Base-by-base conservation (phyloP, 2,888 invertebrate genomes). In the Andrena minutula region DNA sequence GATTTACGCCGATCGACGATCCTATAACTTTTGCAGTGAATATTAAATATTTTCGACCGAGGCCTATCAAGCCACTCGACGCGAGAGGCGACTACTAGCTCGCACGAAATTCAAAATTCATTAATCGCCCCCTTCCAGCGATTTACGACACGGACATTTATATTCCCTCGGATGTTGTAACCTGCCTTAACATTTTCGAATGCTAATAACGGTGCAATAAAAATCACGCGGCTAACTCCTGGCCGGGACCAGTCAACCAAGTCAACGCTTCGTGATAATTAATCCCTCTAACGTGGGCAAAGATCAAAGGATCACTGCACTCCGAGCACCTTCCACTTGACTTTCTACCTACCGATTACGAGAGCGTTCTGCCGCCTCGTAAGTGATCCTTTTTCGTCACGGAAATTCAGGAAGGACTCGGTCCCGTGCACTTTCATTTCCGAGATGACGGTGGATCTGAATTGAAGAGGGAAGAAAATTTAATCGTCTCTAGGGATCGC, bases 231-330 rank as follows among this genome's bases (percentile, higher is more conserved):
- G 88, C 89, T 88, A 88, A 80, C 61, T 82, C 74, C 26, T 51
- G 20, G 20, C 12, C 28, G 23, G 28, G 20, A 61, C 68, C 60
- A 26, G 58, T 65, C 35, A 4, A 6, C 26, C 41, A 32, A 41
- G 74, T 58, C 32, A 10, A 12, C 12, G 41, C 87, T 88, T 88
- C 88, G 86, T 88, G 86, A 90, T 91, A 92, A 92, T 92, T 91
- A 91, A 92, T 91, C 87, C 89, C 79, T 84, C 79, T 85, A 71
- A 81, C 80, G 66, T 26, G 28, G 71, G 78, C 75, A 87, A 89
- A 90, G 89, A 90, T 91, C 90, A 89, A 90, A 88, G 75, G 85
- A 81, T 84, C 83, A 89, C 82, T 71, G 77, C 58, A n/a, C 47
- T 64, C 73, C n/a, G 26, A 51, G 53, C 60, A 83, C 83, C 84